Evolutionary conservation across 1,140 invertebrate species (phyloP), one percentile per base, ranked within the genome.

Genomic region (Lethocerus indicus): DNA sequence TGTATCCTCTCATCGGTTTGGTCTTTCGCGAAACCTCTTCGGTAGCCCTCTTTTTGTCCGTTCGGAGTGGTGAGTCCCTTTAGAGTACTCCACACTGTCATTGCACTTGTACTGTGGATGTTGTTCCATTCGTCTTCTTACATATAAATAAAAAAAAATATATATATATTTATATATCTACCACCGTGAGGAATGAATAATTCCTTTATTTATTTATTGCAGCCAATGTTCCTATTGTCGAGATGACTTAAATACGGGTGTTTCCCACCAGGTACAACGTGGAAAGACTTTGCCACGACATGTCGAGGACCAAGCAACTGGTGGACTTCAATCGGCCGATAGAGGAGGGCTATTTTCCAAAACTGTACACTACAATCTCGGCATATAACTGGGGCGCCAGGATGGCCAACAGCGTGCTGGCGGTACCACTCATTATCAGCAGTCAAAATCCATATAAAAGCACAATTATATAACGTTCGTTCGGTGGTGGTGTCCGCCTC

Each of bases 311-410:
- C 0, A 65, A 65, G 47, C 66, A 72, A 3, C 68, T 79, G 14
- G n/a, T n/a, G n/a, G 73, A 80, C 56, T 71, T 74, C 54, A 64
- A 69, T 2, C 70, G 75, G 9, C 71, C 76, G 18, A 79, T 83
- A 55, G 57, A 62, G 7, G 75, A 81, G 60, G 79, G 71, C 2
- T 83, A 83, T 55, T 83, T 81, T 60, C 75, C 79, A 3, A 82
- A 83, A 63, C 63, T 82, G 56, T 76, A 81, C 60, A 76, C 71
- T 1, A 58, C 74, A 21, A 71, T 80, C 0, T 67, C 78, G 1
- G 73, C 72, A 41, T 67, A 76, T 1, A 65, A 71, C 1, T 81
- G 74, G 73, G 72, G 75, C 1, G 62, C 75, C 2, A 67, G 79
- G 29, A 70, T 76, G 43, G 67, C 69, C 1, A 72, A 72, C n/a